Base-by-base conservation (phyloP, 2,888 invertebrate species). In the Clunio marinus region DNA sequence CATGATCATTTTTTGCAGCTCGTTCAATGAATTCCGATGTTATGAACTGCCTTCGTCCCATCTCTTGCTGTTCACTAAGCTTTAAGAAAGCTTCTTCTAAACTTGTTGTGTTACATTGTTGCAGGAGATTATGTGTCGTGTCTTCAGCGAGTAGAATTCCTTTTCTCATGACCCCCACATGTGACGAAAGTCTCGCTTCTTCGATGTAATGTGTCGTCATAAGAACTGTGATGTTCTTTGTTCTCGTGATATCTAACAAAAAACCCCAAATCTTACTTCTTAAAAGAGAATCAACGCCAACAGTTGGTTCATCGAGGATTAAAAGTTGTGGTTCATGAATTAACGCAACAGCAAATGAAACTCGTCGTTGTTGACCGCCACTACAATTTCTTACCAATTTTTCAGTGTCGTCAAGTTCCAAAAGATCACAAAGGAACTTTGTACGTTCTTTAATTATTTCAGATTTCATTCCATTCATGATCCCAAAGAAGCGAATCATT, bases 161-260 rank as follows among this genome's bases (percentile, higher is more conserved):
- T 71, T 85, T 86, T 70, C 93, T 82, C 81, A 93, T 86, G 65
- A 93, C 80, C 35, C 93, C 93, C 74, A 93, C 91, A 91, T 91
- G 75, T 35, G 72, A 73, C 1, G 89, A 88, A 73, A 87, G 85
- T 73, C 84, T 84, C 0, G 92, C 88, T 78, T 93, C 93, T 75
- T 93, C 92, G 66, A 93, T 91, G 75, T 93, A 93, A 77, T 93
- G 93, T 1, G 93, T 93, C 0, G 93, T 93, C 68, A 93, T 90
- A 63, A 93, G 85, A 7, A 93, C 86, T 0, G 92, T 87, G 17
- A 85, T 85, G 0, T 85, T 83, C 3, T 82, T 80, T 60, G 81
- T 80, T 59, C 81, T 78, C 0, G 89, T 84, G 68, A 89, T 79
- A 66, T 86, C 76, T n/a, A n/a, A n/a, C n/a, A n/a, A n/a, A n/a